Conservation (phyloP, 2,797 vertebrate genomes). For the Chromobotia macracanthus region DNA sequence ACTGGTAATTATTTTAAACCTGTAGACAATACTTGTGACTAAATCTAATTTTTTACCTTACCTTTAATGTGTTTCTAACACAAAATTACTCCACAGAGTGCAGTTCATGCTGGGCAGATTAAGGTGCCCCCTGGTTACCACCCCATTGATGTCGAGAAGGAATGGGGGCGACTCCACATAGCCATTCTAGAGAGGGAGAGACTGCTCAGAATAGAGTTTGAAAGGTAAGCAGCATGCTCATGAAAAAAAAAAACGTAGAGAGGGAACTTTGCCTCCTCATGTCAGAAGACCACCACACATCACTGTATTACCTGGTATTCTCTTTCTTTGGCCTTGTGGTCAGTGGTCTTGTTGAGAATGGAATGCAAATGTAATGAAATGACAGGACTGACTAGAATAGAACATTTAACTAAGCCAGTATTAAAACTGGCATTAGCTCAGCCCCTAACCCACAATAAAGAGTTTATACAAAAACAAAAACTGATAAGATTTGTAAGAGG, state of each 20-base stretch:
- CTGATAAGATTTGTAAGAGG: constrained; percentile 4
- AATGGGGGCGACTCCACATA: constrained; percentile 91
- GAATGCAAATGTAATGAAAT: background rate
- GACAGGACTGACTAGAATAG: background rate
- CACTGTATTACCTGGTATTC: background rate
- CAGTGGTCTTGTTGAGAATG: background rate
- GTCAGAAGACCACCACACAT: background rate
- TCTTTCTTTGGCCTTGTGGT: background rate
- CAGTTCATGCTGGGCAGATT: constrained; percentile 88
- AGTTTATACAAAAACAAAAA: background rate
- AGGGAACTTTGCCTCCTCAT: too few relatives aligned
- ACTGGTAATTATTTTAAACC: background rate
- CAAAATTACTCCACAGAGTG: constrained; percentile 73
- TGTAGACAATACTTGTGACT: background rate
- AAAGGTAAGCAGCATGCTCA: constrained; percentile 75
- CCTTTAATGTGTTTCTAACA: background rate
- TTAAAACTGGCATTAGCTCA: constrained; percentile 8
- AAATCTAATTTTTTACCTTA: too few relatives aligned
- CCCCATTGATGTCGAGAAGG: constrained; percentile 94
- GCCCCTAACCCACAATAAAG: constrained; percentile 5
- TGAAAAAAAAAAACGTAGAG: background rate
- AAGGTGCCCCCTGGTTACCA: constrained; percentile 92
- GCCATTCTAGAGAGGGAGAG: constrained; percentile 91
- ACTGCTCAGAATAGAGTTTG: constrained; percentile 88
- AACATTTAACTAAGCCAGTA: background rate